Evolutionary conservation across 2,888 invertebrate genomes (phyloP).

Genomic region (Eulithis prunata): DNA sequence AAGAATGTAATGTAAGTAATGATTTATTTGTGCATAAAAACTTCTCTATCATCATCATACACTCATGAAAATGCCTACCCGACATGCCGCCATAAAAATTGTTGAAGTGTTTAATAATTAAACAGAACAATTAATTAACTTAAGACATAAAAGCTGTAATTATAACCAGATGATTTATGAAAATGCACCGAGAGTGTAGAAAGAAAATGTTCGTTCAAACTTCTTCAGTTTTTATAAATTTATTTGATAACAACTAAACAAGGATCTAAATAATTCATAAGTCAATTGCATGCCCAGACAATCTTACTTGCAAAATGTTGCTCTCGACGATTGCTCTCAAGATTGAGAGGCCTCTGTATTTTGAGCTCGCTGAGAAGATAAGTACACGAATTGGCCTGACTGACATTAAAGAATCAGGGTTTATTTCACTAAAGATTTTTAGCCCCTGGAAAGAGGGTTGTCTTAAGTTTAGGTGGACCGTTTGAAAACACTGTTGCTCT

Average conservation of each 20-base stretch:
- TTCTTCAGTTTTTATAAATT: neutral
- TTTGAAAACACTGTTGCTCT: too few relatives aligned
- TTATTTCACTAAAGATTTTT: neutral
- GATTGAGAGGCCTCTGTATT: constrained; percentile 17
- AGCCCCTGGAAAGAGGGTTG: constrained; percentile 10
- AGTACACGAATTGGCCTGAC: constrained; percentile 21
- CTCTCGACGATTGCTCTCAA: constrained; percentile 17
- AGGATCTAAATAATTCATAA: constrained; percentile 39
- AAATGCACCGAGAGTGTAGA: neutral
- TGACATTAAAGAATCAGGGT: constrained; percentile 15
- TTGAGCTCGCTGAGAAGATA: constrained; percentile 20
- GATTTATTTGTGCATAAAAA: constrained; percentile 20
- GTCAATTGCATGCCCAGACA: constrained; percentile 37
- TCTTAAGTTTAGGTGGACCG: neutral
- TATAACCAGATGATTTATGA: neutral
- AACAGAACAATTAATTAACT: constrained; percentile 3
- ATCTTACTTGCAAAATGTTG: constrained; percentile 41
- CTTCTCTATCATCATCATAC: neutral
- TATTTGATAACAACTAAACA: constrained; percentile 19
- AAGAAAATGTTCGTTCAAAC: neutral
- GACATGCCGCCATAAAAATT: neutral
- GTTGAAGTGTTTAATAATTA: constrained; percentile 5
- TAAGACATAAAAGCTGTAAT: constrained; percentile 7
- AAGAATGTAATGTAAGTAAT: constrained; percentile 2
- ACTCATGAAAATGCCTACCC: constrained; percentile 1